phyloP scores from a whole-genome alignment of 2,888 invertebrate species.

The Unio pictorum region DNA sequence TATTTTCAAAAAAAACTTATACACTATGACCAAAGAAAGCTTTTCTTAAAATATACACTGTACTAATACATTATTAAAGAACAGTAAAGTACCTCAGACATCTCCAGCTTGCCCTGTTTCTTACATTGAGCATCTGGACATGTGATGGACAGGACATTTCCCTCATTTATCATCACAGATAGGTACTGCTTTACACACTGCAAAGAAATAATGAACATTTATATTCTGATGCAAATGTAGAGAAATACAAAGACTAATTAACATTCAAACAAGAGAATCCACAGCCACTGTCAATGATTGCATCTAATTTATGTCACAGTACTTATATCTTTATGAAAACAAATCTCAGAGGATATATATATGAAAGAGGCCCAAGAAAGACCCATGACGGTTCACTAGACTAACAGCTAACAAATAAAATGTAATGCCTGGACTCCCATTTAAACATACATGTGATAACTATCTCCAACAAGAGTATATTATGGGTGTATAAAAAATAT shows the following conservation, averaged over 20 bases:
- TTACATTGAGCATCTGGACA: constrained; percentile 68
- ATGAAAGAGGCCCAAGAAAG: too few species aligned
- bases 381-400: too few species aligned
- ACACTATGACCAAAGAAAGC: too few species aligned
- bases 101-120: constrained; percentile 61
- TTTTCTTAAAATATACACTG: too few species aligned
- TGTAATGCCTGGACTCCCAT: too few species aligned
- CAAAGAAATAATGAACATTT: constrained; percentile 10
- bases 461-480: too few species aligned
- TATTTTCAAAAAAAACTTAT: too few species aligned
- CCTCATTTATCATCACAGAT: constrained; percentile 64
- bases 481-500: too few species aligned
- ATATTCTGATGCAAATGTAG: neutral
- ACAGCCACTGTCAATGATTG: neutral
- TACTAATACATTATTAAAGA: neutral
- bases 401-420: too few species aligned
- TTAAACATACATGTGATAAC: too few species aligned
- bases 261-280: neutral
- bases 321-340: too few species aligned
- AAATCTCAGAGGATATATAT: too few species aligned
- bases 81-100: constrained; percentile 50
- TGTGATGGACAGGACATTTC: constrained; percentile 62
- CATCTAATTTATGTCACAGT: neutral
- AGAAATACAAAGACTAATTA: neutral
- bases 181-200: constrained; percentile 69